Conservation (phyloP, 2,888 invertebrate species). For the Camponotus fellah region DNA sequence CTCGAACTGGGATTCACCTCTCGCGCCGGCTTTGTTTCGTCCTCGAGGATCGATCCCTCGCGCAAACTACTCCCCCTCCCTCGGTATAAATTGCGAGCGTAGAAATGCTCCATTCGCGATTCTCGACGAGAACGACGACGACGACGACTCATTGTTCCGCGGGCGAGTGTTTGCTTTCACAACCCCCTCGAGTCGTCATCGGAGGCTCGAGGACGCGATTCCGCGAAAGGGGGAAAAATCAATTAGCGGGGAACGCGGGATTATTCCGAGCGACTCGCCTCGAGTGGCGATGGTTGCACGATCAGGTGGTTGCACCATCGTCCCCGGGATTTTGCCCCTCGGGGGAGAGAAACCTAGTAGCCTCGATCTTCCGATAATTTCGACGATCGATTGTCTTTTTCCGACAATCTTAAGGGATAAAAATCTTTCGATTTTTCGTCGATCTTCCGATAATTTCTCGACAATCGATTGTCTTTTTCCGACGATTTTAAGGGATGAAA, state of each 20-base stretch:
- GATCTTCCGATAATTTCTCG: too few species aligned
- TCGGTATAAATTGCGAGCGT: conserved; percentile 52
- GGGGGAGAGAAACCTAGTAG: background rate
- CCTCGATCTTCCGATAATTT: background rate
- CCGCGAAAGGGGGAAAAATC: conserved; percentile 31
- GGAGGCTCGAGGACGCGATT: conserved; percentile 42
- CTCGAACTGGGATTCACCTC: conserved; percentile 50
- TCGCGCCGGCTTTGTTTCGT: conserved; percentile 49
- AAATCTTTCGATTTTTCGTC: too few species aligned
- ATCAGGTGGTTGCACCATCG: conserved; percentile 9
- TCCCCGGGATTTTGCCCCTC: background rate
- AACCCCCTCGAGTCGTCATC: conserved; percentile 34
- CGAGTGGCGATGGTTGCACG: background rate
- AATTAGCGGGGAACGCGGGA: conserved; percentile 47
- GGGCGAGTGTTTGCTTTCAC: conserved; percentile 39
- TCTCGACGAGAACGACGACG: background rate
- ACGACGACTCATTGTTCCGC: conserved; percentile 41
- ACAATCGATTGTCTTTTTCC: too few species aligned
- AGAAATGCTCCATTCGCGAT: conserved; percentile 40
- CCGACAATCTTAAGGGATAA: background rate
- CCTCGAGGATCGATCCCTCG: conserved; percentile 33
- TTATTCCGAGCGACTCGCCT: conserved; percentile 43
- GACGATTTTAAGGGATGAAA: background rate
- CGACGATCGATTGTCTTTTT: background rate
- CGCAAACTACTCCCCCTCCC: conserved; percentile 23